phyloP scores from a whole-genome alignment of 2,113 vertebrate genomes.

The Anoura caudifer region DNA sequence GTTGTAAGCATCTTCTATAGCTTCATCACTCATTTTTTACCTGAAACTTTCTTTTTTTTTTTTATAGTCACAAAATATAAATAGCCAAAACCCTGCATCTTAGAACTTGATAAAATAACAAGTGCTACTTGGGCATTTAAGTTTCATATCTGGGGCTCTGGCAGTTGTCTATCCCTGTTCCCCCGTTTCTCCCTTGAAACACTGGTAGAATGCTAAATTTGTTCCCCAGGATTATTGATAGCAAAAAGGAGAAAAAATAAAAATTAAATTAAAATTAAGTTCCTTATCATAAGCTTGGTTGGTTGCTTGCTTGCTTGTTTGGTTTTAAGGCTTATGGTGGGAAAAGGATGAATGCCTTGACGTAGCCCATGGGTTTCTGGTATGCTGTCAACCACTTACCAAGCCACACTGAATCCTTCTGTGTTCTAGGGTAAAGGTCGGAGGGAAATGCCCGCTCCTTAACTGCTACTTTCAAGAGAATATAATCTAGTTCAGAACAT shows the following conservation, averaged over 20 bases:
- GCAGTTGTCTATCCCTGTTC: not conserved
- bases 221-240: not conserved
- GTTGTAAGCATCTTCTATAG: conserved; percentile 47
- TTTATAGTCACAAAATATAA: conserved; percentile 25
- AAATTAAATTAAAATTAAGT: not conserved
- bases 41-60: not conserved
- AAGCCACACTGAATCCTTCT: not conserved
- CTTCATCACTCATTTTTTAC: not conserved
- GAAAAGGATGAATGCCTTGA: not conserved
- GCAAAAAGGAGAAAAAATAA: not conserved
- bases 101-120: not conserved
- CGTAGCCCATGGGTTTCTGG: not conserved
- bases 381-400: not conserved
- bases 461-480: not conserved
- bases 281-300: conserved; percentile 27
- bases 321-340: not conserved
- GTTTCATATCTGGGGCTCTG: not conserved
- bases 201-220: not conserved
- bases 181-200: not conserved
- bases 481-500: not conserved
- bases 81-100: not conserved
- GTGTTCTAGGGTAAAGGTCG: not conserved
- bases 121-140: not conserved
- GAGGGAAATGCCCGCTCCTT: not conserved
- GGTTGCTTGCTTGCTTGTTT: not conserved